phyloP scores from a whole-genome alignment of 1,140 invertebrate genomes.

The Drepana arcuata region DNA sequence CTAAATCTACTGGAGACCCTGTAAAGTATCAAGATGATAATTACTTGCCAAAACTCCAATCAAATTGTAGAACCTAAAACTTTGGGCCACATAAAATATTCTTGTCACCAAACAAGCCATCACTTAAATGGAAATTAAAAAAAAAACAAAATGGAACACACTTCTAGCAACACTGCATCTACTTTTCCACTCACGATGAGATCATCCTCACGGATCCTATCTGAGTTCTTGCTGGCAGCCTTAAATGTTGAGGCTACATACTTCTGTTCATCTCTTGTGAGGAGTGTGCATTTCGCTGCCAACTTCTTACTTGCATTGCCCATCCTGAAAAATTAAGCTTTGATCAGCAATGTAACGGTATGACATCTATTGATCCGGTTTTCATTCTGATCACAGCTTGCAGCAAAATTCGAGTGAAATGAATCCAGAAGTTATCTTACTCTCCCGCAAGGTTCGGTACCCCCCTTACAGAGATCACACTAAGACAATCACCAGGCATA shows the following conservation, averaged over 20 bases:
- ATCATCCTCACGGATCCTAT: conserved; percentile 75
- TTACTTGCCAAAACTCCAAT: no score
- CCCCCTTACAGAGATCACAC: no score
- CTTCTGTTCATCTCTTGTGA: conserved; percentile 75
- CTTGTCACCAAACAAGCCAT: background rate
- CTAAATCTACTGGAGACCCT: no score
- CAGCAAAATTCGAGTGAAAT: no score
- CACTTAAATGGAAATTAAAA: conserved; percentile 18
- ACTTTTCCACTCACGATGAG: conserved; percentile 73
- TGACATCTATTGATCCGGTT: no score
- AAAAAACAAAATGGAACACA: conserved; percentile 60
- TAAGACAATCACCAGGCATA: no score
- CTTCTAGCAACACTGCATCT: conserved; percentile 60
- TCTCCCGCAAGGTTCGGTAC: no score
- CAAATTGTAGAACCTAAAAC: no score
- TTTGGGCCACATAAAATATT: background rate
- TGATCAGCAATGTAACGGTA: no score
- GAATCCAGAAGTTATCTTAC: no score
- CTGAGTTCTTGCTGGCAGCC: conserved; percentile 74
- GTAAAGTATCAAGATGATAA: no score
- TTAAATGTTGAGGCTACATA: conserved; percentile 74
- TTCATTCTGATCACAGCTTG: no score
- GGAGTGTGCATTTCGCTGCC: conserved; percentile 74
- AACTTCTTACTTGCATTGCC: conserved; percentile 75
- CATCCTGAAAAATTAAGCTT: conserved; percentile 46